phyloP scores from a whole-genome alignment of 2,888 invertebrate genomes.

The Himalopsyche tibetana region DNA sequence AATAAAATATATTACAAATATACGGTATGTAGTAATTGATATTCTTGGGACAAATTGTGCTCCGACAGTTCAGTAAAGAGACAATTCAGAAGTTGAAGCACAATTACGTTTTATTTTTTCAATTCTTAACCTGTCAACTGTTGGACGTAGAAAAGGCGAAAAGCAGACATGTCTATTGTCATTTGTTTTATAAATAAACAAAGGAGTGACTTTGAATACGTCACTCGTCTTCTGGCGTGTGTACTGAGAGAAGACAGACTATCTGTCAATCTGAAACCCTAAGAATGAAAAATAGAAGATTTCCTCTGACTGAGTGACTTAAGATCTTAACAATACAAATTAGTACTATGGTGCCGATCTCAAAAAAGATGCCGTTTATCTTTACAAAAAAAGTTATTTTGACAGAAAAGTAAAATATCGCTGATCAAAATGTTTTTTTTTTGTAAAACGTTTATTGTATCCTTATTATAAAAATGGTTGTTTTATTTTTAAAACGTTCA shows the following conservation, averaged over 20 bases:
- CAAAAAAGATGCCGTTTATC: background rate
- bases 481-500: too few relatives aligned
- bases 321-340: slow-evolving; percentile 27
- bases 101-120: slow-evolving; percentile 53
- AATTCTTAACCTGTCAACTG: slow-evolving; percentile 53
- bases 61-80: slow-evolving; percentile 9
- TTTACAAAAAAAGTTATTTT: background rate
- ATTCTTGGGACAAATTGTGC: background rate
- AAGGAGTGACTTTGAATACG: slow-evolving; percentile 58
- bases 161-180: slow-evolving; percentile 59
- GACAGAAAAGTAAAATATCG: too few relatives aligned
- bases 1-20: too few relatives aligned
- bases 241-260: slow-evolving; percentile 30
- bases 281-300: slow-evolving; percentile 34
- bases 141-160: slow-evolving; percentile 47
- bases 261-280: slow-evolving; percentile 8
- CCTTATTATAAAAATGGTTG: too few relatives aligned
- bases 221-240: slow-evolving; percentile 45
- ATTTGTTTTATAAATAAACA: slow-evolving; percentile 64
- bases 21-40: too few relatives aligned
- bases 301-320: background rate
- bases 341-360: background rate
- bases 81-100: slow-evolving; percentile 54
- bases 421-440: too few relatives aligned
- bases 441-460: too few relatives aligned